These are phyloP conservation scores for Macroteleia sp. DNA, from an alignment of 2,888 invertebrate genomes.

Conservation along the genomic window DNA sequence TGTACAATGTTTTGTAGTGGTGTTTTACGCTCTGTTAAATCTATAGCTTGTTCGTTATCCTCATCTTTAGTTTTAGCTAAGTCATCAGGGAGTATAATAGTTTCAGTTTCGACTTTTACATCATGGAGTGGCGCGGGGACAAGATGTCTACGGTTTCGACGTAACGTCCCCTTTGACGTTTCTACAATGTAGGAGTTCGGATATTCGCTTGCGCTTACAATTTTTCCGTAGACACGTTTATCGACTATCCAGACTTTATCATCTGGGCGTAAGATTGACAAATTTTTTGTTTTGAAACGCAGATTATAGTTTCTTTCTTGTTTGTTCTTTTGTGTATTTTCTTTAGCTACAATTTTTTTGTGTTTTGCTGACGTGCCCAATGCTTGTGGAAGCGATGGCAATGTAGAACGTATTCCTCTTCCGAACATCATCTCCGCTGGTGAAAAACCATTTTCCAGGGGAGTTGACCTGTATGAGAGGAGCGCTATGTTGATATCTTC, in stretches of 20 bases:
- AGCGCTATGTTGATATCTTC: slow-evolving; percentile 20
- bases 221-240: slow-evolving; percentile 25
- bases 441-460: slow-evolving; percentile 52
- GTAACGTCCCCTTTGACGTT: too few relatives aligned
- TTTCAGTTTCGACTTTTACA: too few relatives aligned
- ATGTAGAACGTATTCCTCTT: slow-evolving; percentile 38
- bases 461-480: slow-evolving; percentile 37
- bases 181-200: slow-evolving; percentile 20
- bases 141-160: too few relatives aligned
- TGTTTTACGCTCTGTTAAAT: too few relatives aligned
- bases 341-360: slow-evolving; percentile 6
- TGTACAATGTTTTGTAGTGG: too few relatives aligned
- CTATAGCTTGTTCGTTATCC: too few relatives aligned
- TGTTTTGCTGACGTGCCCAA: not conserved
- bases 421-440: slow-evolving; percentile 47
- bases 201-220: not conserved
- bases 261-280: slow-evolving; percentile 39
- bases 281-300: slow-evolving; percentile 56
- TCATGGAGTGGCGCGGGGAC: too few relatives aligned
- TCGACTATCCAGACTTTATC: slow-evolving; percentile 70
- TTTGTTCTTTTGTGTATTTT: slow-evolving; percentile 35
- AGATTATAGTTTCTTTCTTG: slow-evolving; percentile 61
- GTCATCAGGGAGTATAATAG: too few relatives aligned
- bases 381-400: slow-evolving; percentile 24
- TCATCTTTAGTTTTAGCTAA: too few relatives aligned